Evolutionary conservation across 2,113 vertebrate genomes (phyloP), one percentile per base, ranked within the genome.

Genomic region (Pandion haliaetus): DNA sequence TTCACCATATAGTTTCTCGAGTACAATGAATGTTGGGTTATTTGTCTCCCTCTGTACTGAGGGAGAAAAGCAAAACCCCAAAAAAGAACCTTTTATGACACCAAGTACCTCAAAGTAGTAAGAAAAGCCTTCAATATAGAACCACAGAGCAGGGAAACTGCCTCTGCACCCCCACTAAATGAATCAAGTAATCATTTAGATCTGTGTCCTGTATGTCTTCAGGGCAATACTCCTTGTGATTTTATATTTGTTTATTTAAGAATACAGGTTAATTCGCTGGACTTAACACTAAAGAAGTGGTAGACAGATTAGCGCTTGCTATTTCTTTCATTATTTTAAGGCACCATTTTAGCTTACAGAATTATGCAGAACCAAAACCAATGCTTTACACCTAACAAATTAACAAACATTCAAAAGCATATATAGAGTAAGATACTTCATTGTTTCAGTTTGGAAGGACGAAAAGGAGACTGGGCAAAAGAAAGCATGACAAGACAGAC

Each of bases 141-240:
- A 45, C 18, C 42, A 61, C 17, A 70, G 14, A 66, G 31, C 8
- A 85, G 14, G 17, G 20, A 84, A 40, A 78, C 19, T 50, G 26
- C n/a, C n/a, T 54, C 57, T 67, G 47, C 32, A 66, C 6, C 0
- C 3, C 25, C 26, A 79, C 3, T 24, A 82, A 54, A 61, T 2
- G 6, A 82, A 78, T 0, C 1, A 1, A 62, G 26, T 52, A 81
- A 85, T 26, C 61, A 38, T 28, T 84, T 31, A 58, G 70, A 82
- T 52, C 14, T 0, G 1, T 5, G 20, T 52, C 16, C 49, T 34
- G 2, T 21, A 28, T 1, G 5, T 40, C 62, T 67, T 63, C n/a
- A 91, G 38, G 38, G 12, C 69, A 88, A 66, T 10, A 15, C 6
- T 45, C 59, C 38, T 0, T 45, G 28, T 28, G 38, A 71, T 84